Conservation (phyloP, 2,888 invertebrate genomes). For the Crematogaster levior region DNA sequence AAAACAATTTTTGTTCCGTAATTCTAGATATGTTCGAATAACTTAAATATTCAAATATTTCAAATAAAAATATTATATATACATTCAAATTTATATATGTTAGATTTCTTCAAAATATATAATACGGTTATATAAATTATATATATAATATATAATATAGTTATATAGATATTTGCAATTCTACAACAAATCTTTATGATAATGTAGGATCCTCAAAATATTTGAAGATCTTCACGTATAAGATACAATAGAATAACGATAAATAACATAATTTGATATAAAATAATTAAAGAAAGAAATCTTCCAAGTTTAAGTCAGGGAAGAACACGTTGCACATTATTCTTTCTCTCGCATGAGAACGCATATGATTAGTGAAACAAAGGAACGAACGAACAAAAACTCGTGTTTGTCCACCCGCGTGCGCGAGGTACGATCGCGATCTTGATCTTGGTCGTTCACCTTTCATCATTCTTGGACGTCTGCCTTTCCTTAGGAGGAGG, state of each 20-base stretch:
- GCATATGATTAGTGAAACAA: slow-evolving; percentile 29
- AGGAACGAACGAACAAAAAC: slow-evolving; percentile 64
- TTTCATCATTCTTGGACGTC: no score
- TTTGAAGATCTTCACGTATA: background rate
- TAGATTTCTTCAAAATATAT: background rate
- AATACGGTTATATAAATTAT: no score
- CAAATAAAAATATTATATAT: no score
- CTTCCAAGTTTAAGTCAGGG: background rate
- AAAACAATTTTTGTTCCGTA: background rate
- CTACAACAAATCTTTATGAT: background rate
- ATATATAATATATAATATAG: no score
- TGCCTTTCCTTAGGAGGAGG: slow-evolving; percentile 72
- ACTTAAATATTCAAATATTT: background rate
- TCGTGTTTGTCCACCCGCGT: slow-evolving; percentile 56
- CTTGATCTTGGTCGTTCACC: slow-evolving; percentile 80
- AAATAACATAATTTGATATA: background rate
- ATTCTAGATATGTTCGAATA: background rate
- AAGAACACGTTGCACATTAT: background rate
- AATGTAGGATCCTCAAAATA: background rate
- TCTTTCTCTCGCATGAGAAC: background rate
- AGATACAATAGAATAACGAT: background rate
- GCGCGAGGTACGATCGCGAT: slow-evolving; percentile 69
- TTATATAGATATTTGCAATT: background rate
- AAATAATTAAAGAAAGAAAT: background rate
- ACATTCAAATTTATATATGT: background rate